Evolutionary conservation across 1,140 invertebrate genomes (phyloP), one percentile per base, ranked within the genome.

Genomic region (Drosophila suzukii): DNA sequence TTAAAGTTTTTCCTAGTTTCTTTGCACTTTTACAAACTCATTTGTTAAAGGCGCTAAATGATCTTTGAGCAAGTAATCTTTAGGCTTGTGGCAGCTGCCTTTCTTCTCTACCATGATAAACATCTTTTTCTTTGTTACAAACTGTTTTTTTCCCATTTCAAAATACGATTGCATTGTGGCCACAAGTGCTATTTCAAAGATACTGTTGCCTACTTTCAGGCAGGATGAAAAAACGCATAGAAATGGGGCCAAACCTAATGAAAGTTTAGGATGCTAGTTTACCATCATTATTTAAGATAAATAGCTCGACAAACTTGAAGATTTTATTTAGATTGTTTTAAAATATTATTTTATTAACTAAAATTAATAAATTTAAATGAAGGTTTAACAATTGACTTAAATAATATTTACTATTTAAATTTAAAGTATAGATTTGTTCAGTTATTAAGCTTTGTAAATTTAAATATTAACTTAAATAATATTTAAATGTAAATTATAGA

Each of bases 121-220:
- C 50, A 56, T 61, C 11, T 41, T 20, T 50, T 49, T 51, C 47
- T 36, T 51, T 15, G 1, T 38, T 32, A 17, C n/a, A 46, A n/a
- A 30, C 53, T 47, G 0, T 39, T 38, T 53, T 41, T 56, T 58
- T 17, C 7, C n/a, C 20, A 36, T 32, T 81, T 77, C 30, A 51
- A 50, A 75, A 44, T 51, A 54, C 44, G 54, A 46, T 55, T 58
- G 51, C 34, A 49, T 71, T 49, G 34, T 66, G 5, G n/a, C 7
- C 27, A n/a, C 20, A 11, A 58, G 13, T 34, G 5, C n/a, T n/a
- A 32, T 11, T n/a, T 17, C 3, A 36, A 13, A 5, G 15, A 58
- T 30, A 20, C 4, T 3, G 43, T 68, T 86, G 81, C 83, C 81
- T 85, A 85, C 83, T 85, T 82, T 85, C 32, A 71, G 81, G 81